phyloP scores from a whole-genome alignment of 2,113 vertebrate species.

The Psilopsiagon aymara region DNA sequence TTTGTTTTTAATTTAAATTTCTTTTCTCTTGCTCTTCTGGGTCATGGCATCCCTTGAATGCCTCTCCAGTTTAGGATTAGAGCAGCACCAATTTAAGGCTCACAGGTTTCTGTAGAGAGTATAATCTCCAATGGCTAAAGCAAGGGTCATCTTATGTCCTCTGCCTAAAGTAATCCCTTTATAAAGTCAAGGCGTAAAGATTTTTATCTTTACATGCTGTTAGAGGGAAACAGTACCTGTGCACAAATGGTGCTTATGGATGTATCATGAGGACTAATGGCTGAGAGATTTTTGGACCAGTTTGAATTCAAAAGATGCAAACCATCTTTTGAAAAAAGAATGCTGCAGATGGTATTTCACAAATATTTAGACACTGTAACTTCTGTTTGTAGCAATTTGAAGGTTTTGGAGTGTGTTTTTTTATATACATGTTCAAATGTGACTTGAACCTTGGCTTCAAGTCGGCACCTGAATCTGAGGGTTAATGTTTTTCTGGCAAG shows the following conservation, averaged over 20 bases:
- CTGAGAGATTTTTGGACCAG: constrained; percentile 1
- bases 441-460: constrained; percentile 25
- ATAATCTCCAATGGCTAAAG: constrained; percentile 46
- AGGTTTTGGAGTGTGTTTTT: neutral
- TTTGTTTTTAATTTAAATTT: neutral
- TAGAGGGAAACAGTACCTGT: neutral
- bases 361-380: constrained; percentile 55
- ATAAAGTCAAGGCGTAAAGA: constrained; percentile 54
- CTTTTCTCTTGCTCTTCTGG: constrained; percentile 17
- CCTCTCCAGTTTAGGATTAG: constrained; percentile 74
- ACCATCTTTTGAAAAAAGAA: neutral
- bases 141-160: constrained; percentile 34
- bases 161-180: constrained; percentile 58
- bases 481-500: neutral
- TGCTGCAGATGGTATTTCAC: constrained; percentile 24
- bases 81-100: constrained; percentile 72
- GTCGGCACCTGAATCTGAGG: neutral
- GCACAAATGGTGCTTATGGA: neutral
- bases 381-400: constrained; percentile 33
- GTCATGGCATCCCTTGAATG: constrained; percentile 65
- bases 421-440: neutral
- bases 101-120: constrained; percentile 54
- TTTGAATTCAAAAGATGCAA: constrained; percentile 29
- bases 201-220: neutral
- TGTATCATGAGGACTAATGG: neutral